A percentile compares a stretch with the other conserved stretches of the same genome.
Evolutionary conservation across 2,113 vertebrate species (phyloP).

Genomic region (Deroptyus accipitrinus): DNA sequence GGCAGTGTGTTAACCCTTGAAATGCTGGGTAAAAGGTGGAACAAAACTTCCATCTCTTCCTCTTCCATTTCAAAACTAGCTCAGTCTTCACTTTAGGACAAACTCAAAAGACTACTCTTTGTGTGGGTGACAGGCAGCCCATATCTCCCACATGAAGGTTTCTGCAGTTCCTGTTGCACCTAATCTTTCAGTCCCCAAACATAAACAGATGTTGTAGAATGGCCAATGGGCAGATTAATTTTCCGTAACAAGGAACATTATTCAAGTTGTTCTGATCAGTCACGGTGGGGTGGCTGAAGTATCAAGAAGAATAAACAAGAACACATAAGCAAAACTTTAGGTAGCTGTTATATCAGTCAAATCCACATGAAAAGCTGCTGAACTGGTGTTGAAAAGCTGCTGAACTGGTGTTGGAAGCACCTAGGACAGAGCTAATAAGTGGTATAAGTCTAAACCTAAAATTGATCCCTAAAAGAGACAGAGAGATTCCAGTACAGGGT

Average conservation of each 20-base stretch:
- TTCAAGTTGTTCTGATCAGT: not conserved
- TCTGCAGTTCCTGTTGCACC: not conserved
- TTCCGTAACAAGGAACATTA: not conserved
- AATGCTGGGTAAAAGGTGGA: accelerated
- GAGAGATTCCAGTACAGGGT: not conserved
- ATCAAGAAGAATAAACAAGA: not conserved
- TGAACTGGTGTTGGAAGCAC: not conserved
- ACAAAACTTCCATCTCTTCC: not conserved
- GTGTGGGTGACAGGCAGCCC: not conserved
- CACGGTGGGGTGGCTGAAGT: not conserved
- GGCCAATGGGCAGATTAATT: not conserved
- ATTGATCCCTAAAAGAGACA: not conserved
- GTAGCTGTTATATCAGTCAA: not conserved
- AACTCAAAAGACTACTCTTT: not conserved
- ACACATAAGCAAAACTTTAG: not conserved
- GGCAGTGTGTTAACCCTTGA: not conserved
- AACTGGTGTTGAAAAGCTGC: not conserved
- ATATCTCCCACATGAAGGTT: accelerated
- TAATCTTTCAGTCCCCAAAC: not conserved
- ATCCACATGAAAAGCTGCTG: not conserved
- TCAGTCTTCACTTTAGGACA: not conserved
- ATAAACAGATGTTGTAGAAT: not conserved
- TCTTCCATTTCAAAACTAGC: not conserved
- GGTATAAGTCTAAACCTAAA: not conserved
- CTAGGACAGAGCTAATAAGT: not conserved